Conservation (phyloP, 2,113 vertebrate species). For the Eulemur rufifrons region DNA sequence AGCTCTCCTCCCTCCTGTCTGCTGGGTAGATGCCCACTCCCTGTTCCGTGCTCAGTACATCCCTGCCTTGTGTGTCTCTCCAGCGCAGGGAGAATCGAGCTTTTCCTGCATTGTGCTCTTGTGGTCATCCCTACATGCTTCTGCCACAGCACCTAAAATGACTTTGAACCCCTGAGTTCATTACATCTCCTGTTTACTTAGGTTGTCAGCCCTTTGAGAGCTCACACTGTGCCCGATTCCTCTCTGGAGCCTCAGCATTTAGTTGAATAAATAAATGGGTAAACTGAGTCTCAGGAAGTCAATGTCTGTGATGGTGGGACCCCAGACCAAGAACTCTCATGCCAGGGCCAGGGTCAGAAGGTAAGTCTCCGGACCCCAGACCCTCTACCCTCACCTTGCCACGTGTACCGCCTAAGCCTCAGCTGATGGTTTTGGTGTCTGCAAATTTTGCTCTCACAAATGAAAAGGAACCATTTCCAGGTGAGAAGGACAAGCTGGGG, state of each 20-base stretch:
- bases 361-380: not conserved
- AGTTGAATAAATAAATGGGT: not conserved
- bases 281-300: not conserved
- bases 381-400: not conserved
- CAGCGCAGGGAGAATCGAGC: rapidly evolving
- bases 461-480: not conserved
- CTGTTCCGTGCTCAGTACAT: rapidly evolving
- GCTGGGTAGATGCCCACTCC: not conserved
- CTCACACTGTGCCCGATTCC: not conserved
- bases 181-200: not conserved
- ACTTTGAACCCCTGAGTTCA: not conserved
- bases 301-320: not conserved
- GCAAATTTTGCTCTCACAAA: not conserved
- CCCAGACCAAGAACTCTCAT: not conserved
- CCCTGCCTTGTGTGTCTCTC: not conserved
- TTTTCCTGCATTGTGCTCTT: not conserved
- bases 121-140: not conserved
- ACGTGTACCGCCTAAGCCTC: not conserved
- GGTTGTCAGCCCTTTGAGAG: too few species aligned
- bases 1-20: not conserved
- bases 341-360: not conserved
- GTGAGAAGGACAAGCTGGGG: not conserved
- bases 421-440: not conserved
- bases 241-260: not conserved
- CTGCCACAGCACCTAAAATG: not conserved